Conservation (phyloP, 2,888 invertebrate species). For the Glaucopsyche alexis region DNA sequence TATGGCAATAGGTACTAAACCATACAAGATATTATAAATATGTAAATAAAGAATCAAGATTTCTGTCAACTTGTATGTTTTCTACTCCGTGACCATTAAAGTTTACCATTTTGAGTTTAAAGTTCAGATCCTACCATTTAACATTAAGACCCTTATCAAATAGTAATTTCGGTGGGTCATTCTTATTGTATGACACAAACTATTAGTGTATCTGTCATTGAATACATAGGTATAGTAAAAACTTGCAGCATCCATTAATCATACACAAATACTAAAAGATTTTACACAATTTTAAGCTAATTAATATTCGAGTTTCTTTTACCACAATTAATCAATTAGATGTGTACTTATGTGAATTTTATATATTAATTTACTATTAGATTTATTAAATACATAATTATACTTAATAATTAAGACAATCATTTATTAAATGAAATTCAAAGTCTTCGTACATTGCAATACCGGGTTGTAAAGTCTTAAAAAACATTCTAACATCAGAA, state of each 20-base stretch:
- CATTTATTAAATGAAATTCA: neutral
- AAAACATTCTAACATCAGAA: neutral
- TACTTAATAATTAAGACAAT: neutral
- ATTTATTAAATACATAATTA: neutral
- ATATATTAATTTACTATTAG: neutral
- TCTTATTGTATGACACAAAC: neutral
- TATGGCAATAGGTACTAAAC: neutral
- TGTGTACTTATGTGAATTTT: neutral
- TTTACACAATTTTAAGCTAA: neutral
- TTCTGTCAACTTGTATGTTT: neutral
- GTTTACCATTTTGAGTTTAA: neutral
- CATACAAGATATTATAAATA: neutral
- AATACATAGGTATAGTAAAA: neutral
- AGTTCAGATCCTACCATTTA: neutral
- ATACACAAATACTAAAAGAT: neutral
- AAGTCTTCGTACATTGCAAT: neutral
- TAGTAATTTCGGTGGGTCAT: conserved; percentile 1
- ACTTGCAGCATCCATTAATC: neutral
- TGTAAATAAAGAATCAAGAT: neutral
- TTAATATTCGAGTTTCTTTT: conserved; percentile 8
- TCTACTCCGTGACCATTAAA: neutral
- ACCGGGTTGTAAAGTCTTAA: neutral
- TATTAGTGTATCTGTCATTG: neutral
- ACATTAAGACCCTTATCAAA: neutral
- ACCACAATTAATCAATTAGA: neutral